phyloP scores from a whole-genome alignment of 2,888 invertebrate species.

The Lathronympha strigana region DNA sequence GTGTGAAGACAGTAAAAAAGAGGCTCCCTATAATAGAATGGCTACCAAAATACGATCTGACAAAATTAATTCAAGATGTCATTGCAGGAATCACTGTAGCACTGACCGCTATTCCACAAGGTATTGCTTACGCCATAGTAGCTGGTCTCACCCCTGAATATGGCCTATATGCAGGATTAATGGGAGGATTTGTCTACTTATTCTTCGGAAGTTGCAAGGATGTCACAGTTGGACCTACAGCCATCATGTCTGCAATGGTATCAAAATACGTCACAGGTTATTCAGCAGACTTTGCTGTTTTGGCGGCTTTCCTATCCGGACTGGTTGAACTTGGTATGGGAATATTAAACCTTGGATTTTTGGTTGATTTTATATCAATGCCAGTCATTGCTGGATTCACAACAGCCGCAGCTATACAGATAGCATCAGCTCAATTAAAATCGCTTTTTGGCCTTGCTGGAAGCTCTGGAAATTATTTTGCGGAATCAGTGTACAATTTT shows the following conservation, averaged over 20 bases:
- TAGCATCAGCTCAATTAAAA: slow-evolving; percentile 91
- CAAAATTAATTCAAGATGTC: slow-evolving; percentile 86
- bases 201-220: slow-evolving; percentile 94
- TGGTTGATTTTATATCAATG: slow-evolving; percentile 93
- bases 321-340: slow-evolving; percentile 88
- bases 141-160: slow-evolving; percentile 89
- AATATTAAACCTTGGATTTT: slow-evolving; percentile 89
- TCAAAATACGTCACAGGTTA: slow-evolving; percentile 86
- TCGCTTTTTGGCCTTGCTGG: slow-evolving; percentile 87
- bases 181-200: slow-evolving; percentile 95
- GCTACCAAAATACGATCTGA: slow-evolving; percentile 85
- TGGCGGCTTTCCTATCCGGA: slow-evolving; percentile 91
- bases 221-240: slow-evolving; percentile 92
- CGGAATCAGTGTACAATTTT: slow-evolving; percentile 85
- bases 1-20: slow-evolving; percentile 18
- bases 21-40: slow-evolving; percentile 85
- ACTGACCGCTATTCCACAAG: slow-evolving; percentile 92
- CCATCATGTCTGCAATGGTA: slow-evolving; percentile 93
- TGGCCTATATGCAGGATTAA: slow-evolving; percentile 95
- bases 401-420: slow-evolving; percentile 92
- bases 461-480: slow-evolving; percentile 86
- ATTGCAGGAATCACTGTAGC: slow-evolving; percentile 91
- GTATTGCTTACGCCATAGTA: slow-evolving; percentile 91
- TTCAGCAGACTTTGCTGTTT: slow-evolving; percentile 88
- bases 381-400: slow-evolving; percentile 94